These are phyloP conservation scores for Hozukius guyotensis DNA, from an alignment of 2,797 vertebrate species.

Conservation along the genomic window DNA sequence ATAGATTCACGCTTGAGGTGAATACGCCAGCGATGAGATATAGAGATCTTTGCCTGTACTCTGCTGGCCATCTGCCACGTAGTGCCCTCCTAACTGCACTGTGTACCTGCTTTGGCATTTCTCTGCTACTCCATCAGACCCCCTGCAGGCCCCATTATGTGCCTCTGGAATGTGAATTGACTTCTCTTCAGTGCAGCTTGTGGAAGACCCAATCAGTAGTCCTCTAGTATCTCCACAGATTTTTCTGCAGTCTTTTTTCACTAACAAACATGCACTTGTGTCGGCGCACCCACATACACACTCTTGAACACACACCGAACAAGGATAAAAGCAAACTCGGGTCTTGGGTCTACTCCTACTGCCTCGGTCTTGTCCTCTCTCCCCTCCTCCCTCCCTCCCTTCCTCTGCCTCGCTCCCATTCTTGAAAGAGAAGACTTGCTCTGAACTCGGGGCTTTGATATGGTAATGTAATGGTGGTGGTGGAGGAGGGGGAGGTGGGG, in stretches of 20 bases:
- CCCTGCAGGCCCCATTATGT: constrained; percentile 80
- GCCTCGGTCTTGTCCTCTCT: constrained; percentile 83
- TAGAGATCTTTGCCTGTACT: constrained; percentile 50
- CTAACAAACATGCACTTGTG: constrained; percentile 71
- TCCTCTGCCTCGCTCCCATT: constrained; percentile 79
- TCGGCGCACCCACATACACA: constrained; percentile 45
- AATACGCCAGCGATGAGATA: constrained; percentile 51
- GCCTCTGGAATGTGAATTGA: constrained; percentile 82
- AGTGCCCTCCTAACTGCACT: constrained; percentile 56
- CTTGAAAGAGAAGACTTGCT: constrained; percentile 89
- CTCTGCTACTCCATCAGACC: constrained; percentile 65
- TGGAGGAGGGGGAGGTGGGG: constrained; percentile 67
- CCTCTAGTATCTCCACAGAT: constrained; percentile 71
- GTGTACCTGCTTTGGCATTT: constrained; percentile 79
- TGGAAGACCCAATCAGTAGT: constrained; percentile 78
- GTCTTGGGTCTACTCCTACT: constrained; percentile 83
- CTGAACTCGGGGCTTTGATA: constrained; percentile 89
- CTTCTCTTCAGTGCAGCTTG: constrained; percentile 74
- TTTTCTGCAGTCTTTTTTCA: constrained; percentile 65
- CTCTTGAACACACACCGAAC: constrained; percentile 62
- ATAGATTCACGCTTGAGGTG: constrained; percentile 29
- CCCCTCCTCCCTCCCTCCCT: constrained; percentile 74
- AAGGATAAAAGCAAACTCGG: constrained; percentile 83
- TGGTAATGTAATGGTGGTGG: constrained; percentile 85
- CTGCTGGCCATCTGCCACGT: constrained; percentile 71